A percentile compares a stretch with the other conserved stretches of the same genome.
Conservation (phyloP, 2,113 vertebrate genomes). For the Porphyrio hochstetteri region DNA sequence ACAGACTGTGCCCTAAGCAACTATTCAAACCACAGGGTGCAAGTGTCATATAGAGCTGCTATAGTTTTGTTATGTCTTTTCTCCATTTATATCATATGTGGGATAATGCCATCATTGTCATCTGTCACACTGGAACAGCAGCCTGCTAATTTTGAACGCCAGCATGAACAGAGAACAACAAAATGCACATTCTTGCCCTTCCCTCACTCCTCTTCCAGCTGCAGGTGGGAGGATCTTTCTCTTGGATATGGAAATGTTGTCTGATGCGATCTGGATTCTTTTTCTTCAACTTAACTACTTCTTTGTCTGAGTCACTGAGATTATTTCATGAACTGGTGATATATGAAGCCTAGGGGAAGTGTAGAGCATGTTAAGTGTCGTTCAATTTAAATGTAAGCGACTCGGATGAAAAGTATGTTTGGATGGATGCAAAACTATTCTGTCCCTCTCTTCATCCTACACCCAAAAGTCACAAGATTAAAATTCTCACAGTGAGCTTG, state of each 20-base stretch:
- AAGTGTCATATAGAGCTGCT: background rate
- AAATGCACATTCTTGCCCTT: constrained; percentile 26
- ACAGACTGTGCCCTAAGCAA: background rate
- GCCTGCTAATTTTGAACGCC: background rate
- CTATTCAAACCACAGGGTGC: background rate
- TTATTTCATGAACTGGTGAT: background rate
- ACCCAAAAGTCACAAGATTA: background rate
- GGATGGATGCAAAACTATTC: background rate
- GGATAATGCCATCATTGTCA: constrained; percentile 45
- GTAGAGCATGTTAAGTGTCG: background rate
- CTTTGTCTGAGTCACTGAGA: constrained; percentile 10
- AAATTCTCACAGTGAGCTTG: background rate
- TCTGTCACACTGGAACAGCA: background rate
- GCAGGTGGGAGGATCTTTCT: constrained; percentile 40
- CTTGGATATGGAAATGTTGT: background rate
- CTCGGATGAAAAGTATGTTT: background rate
- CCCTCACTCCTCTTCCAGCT: constrained; percentile 10
- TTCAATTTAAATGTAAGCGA: background rate
- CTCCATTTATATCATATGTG: background rate
- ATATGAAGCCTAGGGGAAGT: background rate
- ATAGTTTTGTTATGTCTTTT: constrained; percentile 7
- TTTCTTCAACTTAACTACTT: background rate
- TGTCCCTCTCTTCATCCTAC: background rate
- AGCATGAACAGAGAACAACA: background rate
- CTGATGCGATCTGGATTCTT: background rate